Percentiles rank a stretch among this genome's conserved stretches.
Conservation (phyloP, 30 jellyfish, hydroid and myxozoan species). For the Cassiopea andromeda region DNA sequence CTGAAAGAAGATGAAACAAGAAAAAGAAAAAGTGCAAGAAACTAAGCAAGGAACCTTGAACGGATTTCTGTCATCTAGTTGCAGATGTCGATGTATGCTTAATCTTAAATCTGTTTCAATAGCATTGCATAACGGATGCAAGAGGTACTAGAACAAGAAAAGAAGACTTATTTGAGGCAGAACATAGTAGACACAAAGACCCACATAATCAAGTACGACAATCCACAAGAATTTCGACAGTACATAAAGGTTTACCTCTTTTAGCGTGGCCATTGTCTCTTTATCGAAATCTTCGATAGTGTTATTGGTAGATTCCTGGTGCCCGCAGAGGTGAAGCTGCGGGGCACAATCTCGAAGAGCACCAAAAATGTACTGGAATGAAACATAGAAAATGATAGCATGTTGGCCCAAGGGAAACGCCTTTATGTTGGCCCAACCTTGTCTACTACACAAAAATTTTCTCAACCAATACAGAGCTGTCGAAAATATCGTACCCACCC, state of each 20-base stretch:
- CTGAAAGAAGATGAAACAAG: not conserved
- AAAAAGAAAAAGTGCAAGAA: not conserved
- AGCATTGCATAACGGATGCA: constrained; percentile 85
- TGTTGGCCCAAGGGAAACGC: too few relatives aligned
- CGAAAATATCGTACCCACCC: too few relatives aligned
- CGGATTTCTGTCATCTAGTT: constrained; percentile 98
- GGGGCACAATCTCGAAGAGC: constrained; percentile 97
- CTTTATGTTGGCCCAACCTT: too few relatives aligned
- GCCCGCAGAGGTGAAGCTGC: constrained; percentile 84
- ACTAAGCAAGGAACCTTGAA: constrained; percentile 57
- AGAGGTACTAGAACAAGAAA: constrained; percentile 60
- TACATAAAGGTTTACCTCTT: constrained; percentile 66
- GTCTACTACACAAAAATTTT: too few relatives aligned
- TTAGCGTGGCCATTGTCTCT: constrained; percentile 75
- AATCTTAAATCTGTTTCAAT: constrained; percentile 95
- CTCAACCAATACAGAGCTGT: too few relatives aligned
- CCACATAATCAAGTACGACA: not conserved
- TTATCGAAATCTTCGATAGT: constrained; percentile 73
- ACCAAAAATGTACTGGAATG: constrained; percentile 85
- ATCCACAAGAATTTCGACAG: not conserved
- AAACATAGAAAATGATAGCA: too few relatives aligned
- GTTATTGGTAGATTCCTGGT: constrained; percentile 57
- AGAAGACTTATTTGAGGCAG: not conserved
- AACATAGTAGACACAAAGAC: not conserved
- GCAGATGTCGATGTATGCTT: constrained; percentile 94